Evolutionary conservation across 1,140 invertebrate genomes (phyloP), one percentile per base, ranked within the genome.

Genomic region (Pissodes strobi): DNA sequence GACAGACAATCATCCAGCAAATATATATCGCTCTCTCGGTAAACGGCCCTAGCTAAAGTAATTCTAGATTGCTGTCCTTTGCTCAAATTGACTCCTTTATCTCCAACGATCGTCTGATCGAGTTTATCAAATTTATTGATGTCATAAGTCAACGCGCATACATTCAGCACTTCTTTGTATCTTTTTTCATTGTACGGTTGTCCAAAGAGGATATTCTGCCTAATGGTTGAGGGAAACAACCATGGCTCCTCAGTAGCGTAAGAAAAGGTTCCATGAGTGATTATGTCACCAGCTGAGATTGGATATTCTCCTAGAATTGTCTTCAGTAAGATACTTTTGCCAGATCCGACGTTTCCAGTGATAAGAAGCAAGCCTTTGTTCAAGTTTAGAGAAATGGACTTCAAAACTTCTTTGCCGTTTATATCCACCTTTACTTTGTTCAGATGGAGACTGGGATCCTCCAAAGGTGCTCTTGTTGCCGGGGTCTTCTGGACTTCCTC

Each of bases 21-120:
- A 76, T 94, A 95, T 25, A 93, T 85, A 69, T 90, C 88, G 3
- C 87, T 86, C 77, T 89, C 84, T 46, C 85, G 83, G 76, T 94
- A 95, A 1, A 94, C 82, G 12, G 91, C 86, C 41, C 92, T 85
- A 0, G 93, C 93, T 21, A 95, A 78, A 73, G 91, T 93, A 2
- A 97, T 90, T 69, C 94, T 85, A 10, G 92, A 93, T 69, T 91
- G 88, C 79, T 98, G 95, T 41, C 95, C 94, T 60, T 94, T 94
- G 76, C 91, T 94, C 12, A 93, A 80, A 69, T 84, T 88, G n/a
- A 93, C 87, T 37, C 95, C 95, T 64, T 90, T 83, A 64, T 90
- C 87, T 1, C 94, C 94, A 2, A 94, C 89, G 12, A 91, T 77
- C 0, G 91, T 93, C 66, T 85, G 80, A 72, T 94, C 92, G 13